Base-by-base conservation (phyloP, 2,888 invertebrate genomes). In the Caenorhabditis doughertyi region DNA sequence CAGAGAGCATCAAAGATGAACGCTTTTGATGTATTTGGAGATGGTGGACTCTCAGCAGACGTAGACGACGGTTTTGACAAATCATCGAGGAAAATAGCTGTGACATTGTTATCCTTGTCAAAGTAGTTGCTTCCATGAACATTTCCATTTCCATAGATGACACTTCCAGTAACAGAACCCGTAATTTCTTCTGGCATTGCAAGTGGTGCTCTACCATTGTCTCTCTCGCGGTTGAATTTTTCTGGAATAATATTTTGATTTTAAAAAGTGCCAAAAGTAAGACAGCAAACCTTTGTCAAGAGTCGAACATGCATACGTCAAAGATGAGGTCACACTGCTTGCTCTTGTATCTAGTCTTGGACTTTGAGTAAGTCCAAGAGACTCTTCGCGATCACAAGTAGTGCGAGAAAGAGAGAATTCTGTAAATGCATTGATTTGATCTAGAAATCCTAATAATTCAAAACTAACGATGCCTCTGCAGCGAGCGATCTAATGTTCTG, bases 171-270 rank as follows among this genome's bases (percentile, higher is more conserved):
- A 0, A 77, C 82, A 18, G 72, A 72, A 25, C 77, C 77, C 0
- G 87, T 84, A 55, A 89, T 83, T n/a, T 89, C 89, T 55, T 89
- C 89, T 1, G 89, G 89, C 56, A 88, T 68, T 4, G 89, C 89
- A 16, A 89, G 70, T 21, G 89, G 89, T 39, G 89, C 89, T 13
- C 86, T 73, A 1, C 88, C 87, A 44, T 80, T 71, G 35, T 77
- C 72, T 21, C 62, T 21, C 0, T 56, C 64, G 8, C 55, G 72
- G 3, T 49, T 60, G 47, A 49, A 65, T 21, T 81, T 74, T 3
- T 74, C 81, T 80, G 60, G 42, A 79, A 65, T 25, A 16, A 3
- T 13, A 18, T 18, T 9, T 39, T 42, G 2, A 25, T 2, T 2
- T n/a, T n/a, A n/a, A n/a, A n/a, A n/a, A 53, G 27, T 2, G 2